Evolutionary conservation across 53 echinoderm and acorn worm genomes (phyloP).

Genomic region (Patiria pectinifera): DNA sequence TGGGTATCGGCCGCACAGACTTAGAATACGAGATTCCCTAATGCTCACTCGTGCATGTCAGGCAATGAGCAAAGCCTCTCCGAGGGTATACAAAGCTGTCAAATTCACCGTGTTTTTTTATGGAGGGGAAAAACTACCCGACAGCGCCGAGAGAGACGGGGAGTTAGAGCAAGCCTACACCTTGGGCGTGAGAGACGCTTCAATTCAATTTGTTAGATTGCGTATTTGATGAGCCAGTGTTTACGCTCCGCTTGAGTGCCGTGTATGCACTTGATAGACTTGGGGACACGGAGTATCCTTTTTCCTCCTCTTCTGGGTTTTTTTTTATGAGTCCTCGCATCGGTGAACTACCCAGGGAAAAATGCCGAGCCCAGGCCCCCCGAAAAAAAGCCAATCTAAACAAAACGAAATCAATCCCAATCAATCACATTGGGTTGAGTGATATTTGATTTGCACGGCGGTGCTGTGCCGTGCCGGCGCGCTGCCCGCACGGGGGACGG

Average conservation of each 20-base stretch:
- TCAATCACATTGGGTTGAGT: conserved; percentile 62
- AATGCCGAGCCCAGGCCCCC: conserved; percentile 9
- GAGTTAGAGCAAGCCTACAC: conserved; percentile 12
- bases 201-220: conserved; percentile 60
- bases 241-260: conserved; percentile 37
- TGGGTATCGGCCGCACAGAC: background rate
- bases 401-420: conserved; percentile 61
- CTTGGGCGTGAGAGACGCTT: conserved; percentile 33
- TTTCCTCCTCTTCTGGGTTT: background rate
- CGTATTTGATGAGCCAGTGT: conserved; percentile 47
- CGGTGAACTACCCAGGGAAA: conserved; percentile 45
- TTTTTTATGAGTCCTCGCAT: conserved; percentile 4
- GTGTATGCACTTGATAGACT: conserved; percentile 19
- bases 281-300: background rate
- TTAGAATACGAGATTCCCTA: conserved; percentile 33
- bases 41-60: conserved; percentile 36
- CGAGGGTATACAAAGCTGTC: conserved; percentile 6
- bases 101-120: conserved; percentile 26
- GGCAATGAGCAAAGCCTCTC: conserved; percentile 32
- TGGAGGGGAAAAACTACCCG: background rate
- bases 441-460: conserved; percentile 63
- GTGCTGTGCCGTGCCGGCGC: background rate
- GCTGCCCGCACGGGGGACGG: conserved; percentile 32
- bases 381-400: conserved; percentile 60
- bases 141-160: conserved; percentile 3